Evolutionary conservation across 2,113 vertebrate species (phyloP).

Genomic region (Siphamia tubifer): DNA sequence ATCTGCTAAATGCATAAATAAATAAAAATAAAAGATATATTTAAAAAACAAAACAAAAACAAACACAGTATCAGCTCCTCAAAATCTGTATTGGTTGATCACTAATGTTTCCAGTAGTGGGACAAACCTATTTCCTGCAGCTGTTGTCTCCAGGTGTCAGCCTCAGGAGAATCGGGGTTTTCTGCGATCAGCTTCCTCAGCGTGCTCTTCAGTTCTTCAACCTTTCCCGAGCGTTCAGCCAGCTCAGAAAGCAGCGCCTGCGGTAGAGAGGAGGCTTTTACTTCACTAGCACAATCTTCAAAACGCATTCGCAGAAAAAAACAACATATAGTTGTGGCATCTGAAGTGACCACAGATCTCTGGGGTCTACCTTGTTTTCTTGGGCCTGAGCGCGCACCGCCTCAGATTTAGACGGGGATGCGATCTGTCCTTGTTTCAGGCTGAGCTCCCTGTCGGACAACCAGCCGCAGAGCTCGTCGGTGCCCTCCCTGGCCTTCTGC

Average conservation of each 20-base stretch:
- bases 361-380: conserved; percentile 90
- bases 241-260: conserved; percentile 91
- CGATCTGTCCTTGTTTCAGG: conserved; percentile 75
- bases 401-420: conserved; percentile 89
- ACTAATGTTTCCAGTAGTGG: neutral
- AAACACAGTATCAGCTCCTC: too few relatives aligned
- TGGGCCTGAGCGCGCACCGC: conserved; percentile 88
- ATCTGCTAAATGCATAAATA: too few relatives aligned
- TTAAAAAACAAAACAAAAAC: too few relatives aligned
- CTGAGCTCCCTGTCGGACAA: conserved; percentile 84
- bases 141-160: conserved; percentile 89
- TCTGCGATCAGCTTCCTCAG: conserved; percentile 86
- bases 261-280: neutral
- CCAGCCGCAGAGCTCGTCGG: conserved; percentile 83
- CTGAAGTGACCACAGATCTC: neutral
- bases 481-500: conserved; percentile 81
- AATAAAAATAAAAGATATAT: too few relatives aligned
- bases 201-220: conserved; percentile 88
- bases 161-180: conserved; percentile 92
- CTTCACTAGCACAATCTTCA: neutral
- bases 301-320: neutral
- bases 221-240: conserved; percentile 87
- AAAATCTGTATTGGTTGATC: too few relatives aligned
- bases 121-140: conserved; percentile 91
- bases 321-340: neutral